These are phyloP conservation scores for Dryobates pubescens DNA, from an alignment of 2,797 vertebrate species.

Conservation along the genomic window DNA sequence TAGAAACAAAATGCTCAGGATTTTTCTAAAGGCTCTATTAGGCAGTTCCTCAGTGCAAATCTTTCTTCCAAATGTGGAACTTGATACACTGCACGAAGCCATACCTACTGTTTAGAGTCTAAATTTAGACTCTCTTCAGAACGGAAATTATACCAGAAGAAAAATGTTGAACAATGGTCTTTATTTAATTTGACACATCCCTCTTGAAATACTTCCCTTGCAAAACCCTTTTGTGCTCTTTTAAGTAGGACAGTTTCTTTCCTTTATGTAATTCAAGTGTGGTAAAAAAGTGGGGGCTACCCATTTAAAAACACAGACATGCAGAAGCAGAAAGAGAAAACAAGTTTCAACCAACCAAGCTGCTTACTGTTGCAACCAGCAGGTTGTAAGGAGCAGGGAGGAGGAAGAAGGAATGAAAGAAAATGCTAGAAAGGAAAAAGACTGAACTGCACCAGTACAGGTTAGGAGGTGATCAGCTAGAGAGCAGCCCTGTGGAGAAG, in stretches of 20 bases:
- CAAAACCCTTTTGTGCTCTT: slow-evolving; percentile 35
- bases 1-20: not conserved
- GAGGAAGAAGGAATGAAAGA: not conserved
- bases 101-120: not conserved
- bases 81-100: not conserved
- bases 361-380: not conserved
- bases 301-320: not conserved
- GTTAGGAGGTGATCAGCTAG: too few species aligned
- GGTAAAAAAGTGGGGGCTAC: not conserved
- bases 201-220: slow-evolving; percentile 6
- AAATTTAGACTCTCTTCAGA: slow-evolving; percentile 58
- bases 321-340: not conserved
- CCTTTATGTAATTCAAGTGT: not conserved
- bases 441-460: too few species aligned
- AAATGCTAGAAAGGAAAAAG: not conserved
- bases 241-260: slow-evolving; percentile 12
- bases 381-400: not conserved
- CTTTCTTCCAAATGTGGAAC: not conserved
- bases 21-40: not conserved
- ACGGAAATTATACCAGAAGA: slow-evolving; percentile 9
- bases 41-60: not conserved
- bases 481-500: too few species aligned
- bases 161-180: not conserved
- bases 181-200: slow-evolving; percentile 47
- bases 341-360: not conserved